Percentiles rank a stretch among this genome's conserved stretches.
Conservation (phyloP, 2,797 vertebrate species). For the Odontamblyopus rebecca region DNA sequence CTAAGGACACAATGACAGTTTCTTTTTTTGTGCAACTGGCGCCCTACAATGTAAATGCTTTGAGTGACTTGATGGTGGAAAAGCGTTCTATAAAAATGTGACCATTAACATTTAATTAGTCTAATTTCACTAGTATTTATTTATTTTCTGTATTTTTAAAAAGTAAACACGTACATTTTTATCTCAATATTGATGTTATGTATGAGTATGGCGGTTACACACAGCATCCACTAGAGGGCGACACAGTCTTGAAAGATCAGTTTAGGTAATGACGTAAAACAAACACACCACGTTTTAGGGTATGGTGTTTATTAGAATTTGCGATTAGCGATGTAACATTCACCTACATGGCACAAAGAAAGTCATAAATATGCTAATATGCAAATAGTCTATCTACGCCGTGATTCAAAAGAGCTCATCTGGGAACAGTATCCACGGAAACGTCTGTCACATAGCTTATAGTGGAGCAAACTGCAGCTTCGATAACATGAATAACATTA, state of each 20-base stretch:
- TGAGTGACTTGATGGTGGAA: no score
- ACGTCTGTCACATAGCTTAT: slow-evolving; percentile 38
- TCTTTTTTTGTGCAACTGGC: no score
- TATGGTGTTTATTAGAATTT: slow-evolving; percentile 80
- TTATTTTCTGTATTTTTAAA: no score
- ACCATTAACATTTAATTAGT: no score
- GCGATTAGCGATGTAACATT: slow-evolving; percentile 74
- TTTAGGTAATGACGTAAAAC: background rate
- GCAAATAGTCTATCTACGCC: slow-evolving; percentile 61
- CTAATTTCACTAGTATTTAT: no score
- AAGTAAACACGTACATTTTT: background rate
- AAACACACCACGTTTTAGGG: slow-evolving; percentile 31
- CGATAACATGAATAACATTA: slow-evolving; percentile 33
- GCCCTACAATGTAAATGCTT: no score
- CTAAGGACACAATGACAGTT: no score
- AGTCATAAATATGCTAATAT: slow-evolving; percentile 75
- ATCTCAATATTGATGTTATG: background rate
- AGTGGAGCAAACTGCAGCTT: slow-evolving; percentile 29
- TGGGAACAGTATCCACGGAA: slow-evolving; percentile 35
- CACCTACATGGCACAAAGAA: slow-evolving; percentile 74
- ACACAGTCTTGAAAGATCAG: background rate
- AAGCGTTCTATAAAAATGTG: no score
- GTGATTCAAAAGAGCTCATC: slow-evolving; percentile 63
- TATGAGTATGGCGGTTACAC: background rate
- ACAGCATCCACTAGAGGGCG: background rate